Base-by-base conservation (phyloP, 2,888 invertebrate genomes). In the Molanna angustata region DNA sequence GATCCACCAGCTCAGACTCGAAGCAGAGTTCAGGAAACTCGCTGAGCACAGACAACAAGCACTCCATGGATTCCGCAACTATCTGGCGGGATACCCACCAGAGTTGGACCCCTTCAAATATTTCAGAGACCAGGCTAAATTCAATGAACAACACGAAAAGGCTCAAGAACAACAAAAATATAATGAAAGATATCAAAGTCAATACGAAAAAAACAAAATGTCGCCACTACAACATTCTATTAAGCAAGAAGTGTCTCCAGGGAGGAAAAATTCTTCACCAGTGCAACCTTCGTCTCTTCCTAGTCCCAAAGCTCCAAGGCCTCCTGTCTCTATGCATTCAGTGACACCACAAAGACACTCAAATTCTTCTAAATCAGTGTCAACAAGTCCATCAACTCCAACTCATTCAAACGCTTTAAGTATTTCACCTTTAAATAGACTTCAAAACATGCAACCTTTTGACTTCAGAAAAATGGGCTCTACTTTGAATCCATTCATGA, bases 391-490 rank as follows among this genome's bases (percentile, higher is more conserved):
- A 17, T 52, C 56, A 16, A 20, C 35, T 35, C n/a, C 56, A 16
- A 16, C 50, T n/a, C 47, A 51, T 45, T 46, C 54, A 31, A 32
- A 84, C 72, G 83, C 84, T 37, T 68, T 82, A 19, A 80, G 83
- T 60, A 79, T 82, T 21, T 88, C 90, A 7, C 94, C 95, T 2
- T 75, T 95, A 58, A 93, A 89, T 69, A 85, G 91, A 64, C 78
- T 95, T 42, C 94, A 94, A 73, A 94, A 88, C 64, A 94, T 96
- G 94, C 94, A 95, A 67, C 94, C 95, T 0, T 94, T 94, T 68
- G 94, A 95, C 69, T 94, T 90, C 67, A 83, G 94, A 21, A 91
- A 91, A 62, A 73, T 86, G 33, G 80, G 82, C 49, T 76, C 80
- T 16, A 70, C 73, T 19, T 39, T 54, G 14, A 54, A 40, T 14